Conservation (phyloP, 2,113 vertebrate genomes). For the Trogon melanurus region DNA sequence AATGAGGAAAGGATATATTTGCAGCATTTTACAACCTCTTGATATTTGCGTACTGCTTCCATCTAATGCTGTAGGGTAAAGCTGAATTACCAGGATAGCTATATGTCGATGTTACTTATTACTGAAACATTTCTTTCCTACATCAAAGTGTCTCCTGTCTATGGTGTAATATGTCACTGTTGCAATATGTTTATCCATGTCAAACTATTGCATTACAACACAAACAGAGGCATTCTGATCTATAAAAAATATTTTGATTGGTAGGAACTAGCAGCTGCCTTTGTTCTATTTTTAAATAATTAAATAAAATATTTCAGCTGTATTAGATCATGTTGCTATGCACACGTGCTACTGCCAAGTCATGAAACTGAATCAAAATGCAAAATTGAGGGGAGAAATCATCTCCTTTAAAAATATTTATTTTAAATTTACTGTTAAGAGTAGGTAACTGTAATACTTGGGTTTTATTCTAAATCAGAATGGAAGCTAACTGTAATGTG, state of each 20-base stretch:
- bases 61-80: background rate
- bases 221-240: slow-evolving; percentile 38
- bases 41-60: background rate
- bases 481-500: background rate
- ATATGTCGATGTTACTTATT: background rate
- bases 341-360: background rate
- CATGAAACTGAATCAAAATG: background rate
- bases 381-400: background rate
- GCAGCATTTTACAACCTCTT: background rate
- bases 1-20: background rate
- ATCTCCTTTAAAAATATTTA: background rate
- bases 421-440: background rate
- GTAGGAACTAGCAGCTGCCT: slow-evolving; percentile 42
- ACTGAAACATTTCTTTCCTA: background rate
- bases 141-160: slow-evolving; percentile 25
- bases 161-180: slow-evolving; percentile 50
- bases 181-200: slow-evolving; percentile 37
- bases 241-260: slow-evolving; percentile 25
- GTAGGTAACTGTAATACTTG: background rate
- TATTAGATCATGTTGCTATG: slow-evolving; percentile 8
- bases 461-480: background rate
- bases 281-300: slow-evolving; percentile 59
- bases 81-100: background rate
- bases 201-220: slow-evolving; percentile 54
- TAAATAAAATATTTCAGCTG: slow-evolving; percentile 41